phyloP scores from a whole-genome alignment of 2,888 invertebrate genomes.

The Dryadula phaetusa region DNA sequence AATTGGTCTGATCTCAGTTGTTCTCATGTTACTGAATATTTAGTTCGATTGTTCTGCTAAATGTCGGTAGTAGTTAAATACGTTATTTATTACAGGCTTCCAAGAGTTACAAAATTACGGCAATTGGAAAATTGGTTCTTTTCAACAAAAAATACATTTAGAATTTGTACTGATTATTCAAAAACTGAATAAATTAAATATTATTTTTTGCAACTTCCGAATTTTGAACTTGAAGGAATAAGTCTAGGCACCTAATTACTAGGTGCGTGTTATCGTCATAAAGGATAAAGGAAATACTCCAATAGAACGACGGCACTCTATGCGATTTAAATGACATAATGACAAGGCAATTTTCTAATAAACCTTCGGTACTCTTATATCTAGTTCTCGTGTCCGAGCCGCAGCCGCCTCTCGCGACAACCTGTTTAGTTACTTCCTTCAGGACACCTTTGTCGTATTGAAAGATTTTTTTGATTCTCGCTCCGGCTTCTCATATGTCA shows the following conservation, averaged over 20 bases:
- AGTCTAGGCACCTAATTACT: slow-evolving; percentile 77
- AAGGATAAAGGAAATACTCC: slow-evolving; percentile 84
- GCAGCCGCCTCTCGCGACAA: slow-evolving; percentile 70
- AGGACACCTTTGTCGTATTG: slow-evolving; percentile 65
- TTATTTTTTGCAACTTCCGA: not conserved
- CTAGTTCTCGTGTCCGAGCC: slow-evolving; percentile 72
- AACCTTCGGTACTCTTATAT: slow-evolving; percentile 81
- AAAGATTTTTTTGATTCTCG: slow-evolving; percentile 32
- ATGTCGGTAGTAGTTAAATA: not conserved
- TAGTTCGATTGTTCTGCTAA: slow-evolving; percentile 5
- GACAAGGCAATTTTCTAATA: slow-evolving; percentile 84
- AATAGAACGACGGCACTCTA: slow-evolving; percentile 83
- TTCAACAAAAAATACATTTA: not conserved
- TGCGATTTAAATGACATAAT: slow-evolving; percentile 85
- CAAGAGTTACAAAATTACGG: not conserved
- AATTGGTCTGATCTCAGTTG: slow-evolving; percentile 24
- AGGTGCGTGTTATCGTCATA: slow-evolving; percentile 77
- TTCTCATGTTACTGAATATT: slow-evolving; percentile 29
- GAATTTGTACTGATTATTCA: not conserved
- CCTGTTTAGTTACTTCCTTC: slow-evolving; percentile 80
- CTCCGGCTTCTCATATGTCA: not conserved
- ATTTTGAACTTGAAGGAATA: slow-evolving; percentile 59
- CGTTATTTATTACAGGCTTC: not conserved
- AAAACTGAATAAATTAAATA: not conserved
- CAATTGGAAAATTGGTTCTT: not conserved